Percentiles rank a stretch among this genome's conserved stretches.
Evolutionary conservation across 92 coral and sea anemone species (phyloP).

Genomic region (Blastomussa wellsi): DNA sequence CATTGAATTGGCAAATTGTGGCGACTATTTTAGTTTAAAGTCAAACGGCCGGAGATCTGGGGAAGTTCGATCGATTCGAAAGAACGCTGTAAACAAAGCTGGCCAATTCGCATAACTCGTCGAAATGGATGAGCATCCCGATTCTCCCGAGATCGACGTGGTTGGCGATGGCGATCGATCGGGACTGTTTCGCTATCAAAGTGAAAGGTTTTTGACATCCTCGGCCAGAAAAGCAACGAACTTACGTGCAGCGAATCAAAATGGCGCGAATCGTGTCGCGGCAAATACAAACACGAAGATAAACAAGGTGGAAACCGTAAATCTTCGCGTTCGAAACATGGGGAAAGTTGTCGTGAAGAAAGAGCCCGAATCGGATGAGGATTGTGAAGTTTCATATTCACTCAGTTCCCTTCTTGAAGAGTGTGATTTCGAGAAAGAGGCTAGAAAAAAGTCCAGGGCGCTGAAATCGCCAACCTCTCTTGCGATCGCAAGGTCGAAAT

Average conservation of each 20-base stretch:
- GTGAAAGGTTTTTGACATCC: conserved; percentile 1
- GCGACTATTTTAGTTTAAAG: background rate
- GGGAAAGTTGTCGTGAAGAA: conserved; percentile 34
- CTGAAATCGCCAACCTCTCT: conserved; percentile 38
- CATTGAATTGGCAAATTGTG: background rate
- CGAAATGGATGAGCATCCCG: conserved; percentile 16
- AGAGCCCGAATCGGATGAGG: conserved; percentile 40
- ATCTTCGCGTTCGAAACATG: conserved; percentile 42
- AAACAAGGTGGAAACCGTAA: conserved; percentile 14
- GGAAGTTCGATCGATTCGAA: conserved; percentile 18
- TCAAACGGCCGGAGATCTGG: conserved; percentile 15
- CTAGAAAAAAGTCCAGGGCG: background rate
- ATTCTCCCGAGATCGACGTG: conserved; percentile 37
- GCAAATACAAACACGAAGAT: conserved; percentile 30
- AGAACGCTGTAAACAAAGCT: conserved; percentile 5
- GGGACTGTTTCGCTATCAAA: background rate
- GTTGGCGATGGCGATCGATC: conserved; percentile 20
- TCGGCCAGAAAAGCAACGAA: background rate
- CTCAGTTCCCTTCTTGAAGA: conserved; percentile 40
- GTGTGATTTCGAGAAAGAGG: conserved; percentile 31
- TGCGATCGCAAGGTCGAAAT: background rate
- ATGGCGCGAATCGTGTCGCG: conserved; percentile 36
- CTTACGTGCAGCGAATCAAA: conserved; percentile 30
- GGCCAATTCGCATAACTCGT: background rate
- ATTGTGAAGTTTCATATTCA: conserved; percentile 15